These are phyloP conservation scores for Fragum fragum DNA, from an alignment of 2,888 invertebrate species.

Conservation along the genomic window DNA sequence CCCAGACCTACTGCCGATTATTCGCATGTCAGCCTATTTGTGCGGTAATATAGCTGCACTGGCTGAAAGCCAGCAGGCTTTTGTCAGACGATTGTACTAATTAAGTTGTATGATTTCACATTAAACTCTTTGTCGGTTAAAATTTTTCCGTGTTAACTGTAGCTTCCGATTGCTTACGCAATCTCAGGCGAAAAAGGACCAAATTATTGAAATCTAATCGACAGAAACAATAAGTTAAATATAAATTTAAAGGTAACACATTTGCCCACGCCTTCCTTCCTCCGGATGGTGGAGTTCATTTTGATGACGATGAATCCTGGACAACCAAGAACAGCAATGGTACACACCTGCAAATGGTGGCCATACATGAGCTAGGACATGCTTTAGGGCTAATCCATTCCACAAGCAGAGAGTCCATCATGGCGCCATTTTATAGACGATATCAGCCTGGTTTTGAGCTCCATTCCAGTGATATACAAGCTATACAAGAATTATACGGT, in stretches of 20 bases:
- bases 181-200: too few species aligned
- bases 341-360: slow-evolving; percentile 79
- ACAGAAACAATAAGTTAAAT: too few species aligned
- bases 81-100: too few species aligned
- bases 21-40: too few species aligned
- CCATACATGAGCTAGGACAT: slow-evolving; percentile 86
- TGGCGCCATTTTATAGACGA: slow-evolving; percentile 83
- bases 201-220: too few species aligned
- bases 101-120: too few species aligned
- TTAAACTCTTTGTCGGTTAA: too few species aligned
- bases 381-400: slow-evolving; percentile 85
- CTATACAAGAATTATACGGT: slow-evolving; percentile 84
- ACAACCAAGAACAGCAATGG: slow-evolving; percentile 69
- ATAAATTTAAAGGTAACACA: slow-evolving; percentile 80
- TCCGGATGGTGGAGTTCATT: slow-evolving; percentile 82
- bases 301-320: slow-evolving; percentile 85
- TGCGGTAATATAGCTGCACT: too few species aligned
- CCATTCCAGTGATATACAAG: slow-evolving; percentile 81
- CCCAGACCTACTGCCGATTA: too few species aligned
- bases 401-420: slow-evolving; percentile 76
- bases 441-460: slow-evolving; percentile 75
- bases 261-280: slow-evolving; percentile 85
- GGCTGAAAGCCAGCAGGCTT: too few species aligned
- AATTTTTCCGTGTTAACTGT: too few species aligned
- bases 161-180: too few species aligned